phyloP scores from a whole-genome alignment of 1,140 invertebrate genomes.

The Formica exsecta region DNA sequence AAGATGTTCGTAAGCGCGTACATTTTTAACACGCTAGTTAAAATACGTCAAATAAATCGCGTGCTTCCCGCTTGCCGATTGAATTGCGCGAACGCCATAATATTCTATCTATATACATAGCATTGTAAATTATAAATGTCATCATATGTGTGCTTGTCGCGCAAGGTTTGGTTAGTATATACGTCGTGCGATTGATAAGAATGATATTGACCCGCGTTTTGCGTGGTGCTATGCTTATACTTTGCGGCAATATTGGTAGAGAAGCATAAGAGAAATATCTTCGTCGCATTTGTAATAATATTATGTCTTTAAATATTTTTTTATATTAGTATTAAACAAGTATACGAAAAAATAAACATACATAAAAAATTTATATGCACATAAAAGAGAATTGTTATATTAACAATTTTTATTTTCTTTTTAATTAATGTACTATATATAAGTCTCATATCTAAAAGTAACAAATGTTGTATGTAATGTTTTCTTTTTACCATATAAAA shows the following conservation, averaged over 20 bases:
- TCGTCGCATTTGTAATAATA: background rate
- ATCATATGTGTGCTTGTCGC: background rate
- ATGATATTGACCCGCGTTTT: background rate
- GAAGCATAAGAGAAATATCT: background rate
- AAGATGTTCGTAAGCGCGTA: background rate
- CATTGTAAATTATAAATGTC: conserved; percentile 11
- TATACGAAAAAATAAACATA: background rate
- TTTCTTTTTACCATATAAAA: background rate
- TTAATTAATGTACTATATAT: background rate
- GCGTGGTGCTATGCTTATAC: no score
- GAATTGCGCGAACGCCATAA: background rate
- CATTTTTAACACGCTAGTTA: conserved; percentile 15
- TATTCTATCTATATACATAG: background rate
- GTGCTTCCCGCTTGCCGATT: background rate
- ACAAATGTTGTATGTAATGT: background rate
- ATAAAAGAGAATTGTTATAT: background rate
- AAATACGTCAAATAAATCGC: background rate
- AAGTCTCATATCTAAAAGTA: background rate
- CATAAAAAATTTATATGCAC: background rate
- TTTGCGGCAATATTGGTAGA: background rate
- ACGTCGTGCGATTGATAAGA: conserved; percentile 26
- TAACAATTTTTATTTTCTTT: background rate
- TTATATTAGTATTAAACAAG: background rate
- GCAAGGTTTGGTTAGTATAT: background rate
- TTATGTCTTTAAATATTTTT: background rate